Evolutionary conservation across 2,888 invertebrate genomes (phyloP).

Genomic region (Microctonus brassicae): DNA sequence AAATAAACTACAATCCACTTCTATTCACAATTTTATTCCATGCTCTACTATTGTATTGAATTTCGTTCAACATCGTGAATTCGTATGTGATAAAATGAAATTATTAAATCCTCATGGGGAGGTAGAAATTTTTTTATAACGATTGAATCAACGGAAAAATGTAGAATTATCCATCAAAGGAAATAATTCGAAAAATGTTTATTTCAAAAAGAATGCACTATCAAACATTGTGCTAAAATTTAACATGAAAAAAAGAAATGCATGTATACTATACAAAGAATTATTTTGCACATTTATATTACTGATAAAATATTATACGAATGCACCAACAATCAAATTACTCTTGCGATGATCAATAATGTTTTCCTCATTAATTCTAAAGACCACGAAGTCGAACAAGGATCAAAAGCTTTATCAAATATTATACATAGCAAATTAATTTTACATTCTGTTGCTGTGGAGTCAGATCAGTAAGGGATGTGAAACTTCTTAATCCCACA

Average conservation of each 20-base stretch:
- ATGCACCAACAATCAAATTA: not conserved
- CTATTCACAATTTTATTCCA: not conserved
- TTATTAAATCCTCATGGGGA: not conserved
- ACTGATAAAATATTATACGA: too few species aligned
- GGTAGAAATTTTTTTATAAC: not conserved
- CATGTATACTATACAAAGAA: too few species aligned
- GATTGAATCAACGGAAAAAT: not conserved
- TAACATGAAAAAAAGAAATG: not conserved
- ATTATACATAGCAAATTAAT: slow-evolving; percentile 3
- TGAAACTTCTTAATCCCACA: slow-evolving; percentile 11
- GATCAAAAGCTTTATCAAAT: not conserved
- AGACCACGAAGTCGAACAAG: not conserved
- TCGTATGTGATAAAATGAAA: not conserved
- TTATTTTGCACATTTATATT: too few species aligned
- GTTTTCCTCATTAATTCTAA: not conserved
- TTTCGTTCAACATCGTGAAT: not conserved
- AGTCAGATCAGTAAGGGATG: not conserved
- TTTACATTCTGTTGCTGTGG: not conserved
- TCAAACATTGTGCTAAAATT: not conserved
- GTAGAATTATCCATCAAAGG: not conserved
- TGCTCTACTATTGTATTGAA: not conserved
- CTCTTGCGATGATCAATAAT: not conserved
- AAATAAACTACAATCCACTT: not conserved
- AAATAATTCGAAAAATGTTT: not conserved
- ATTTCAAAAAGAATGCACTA: not conserved